Percentiles rank a stretch among this genome's conserved stretches.
Conservation (phyloP, 2,113 vertebrate species). For the Nicator chloris region DNA sequence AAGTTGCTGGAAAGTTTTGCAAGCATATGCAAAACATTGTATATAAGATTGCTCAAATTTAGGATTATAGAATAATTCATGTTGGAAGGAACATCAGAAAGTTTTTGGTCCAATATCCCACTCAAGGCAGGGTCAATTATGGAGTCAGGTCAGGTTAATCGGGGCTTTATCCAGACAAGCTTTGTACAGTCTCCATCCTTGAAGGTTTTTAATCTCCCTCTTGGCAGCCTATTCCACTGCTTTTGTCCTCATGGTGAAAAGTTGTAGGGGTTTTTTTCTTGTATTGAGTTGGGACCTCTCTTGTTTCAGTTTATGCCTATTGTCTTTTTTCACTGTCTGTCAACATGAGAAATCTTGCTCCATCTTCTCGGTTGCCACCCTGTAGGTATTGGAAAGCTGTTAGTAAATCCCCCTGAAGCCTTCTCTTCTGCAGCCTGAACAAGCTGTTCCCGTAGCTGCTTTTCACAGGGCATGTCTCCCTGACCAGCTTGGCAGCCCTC, state of each 20-base stretch:
- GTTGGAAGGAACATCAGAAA: background rate
- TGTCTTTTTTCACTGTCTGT: background rate
- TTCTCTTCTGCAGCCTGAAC: background rate
- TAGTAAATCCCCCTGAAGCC: background rate
- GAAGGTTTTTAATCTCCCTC: background rate
- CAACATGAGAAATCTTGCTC: background rate
- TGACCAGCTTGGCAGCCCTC: constrained; percentile 22
- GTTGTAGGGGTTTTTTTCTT: background rate
- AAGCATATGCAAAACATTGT: background rate
- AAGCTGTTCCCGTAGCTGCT: background rate
- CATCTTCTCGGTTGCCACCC: background rate
- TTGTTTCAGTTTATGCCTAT: background rate
- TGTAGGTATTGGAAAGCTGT: background rate
- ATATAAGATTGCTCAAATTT: background rate
- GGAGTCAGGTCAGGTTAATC: background rate
- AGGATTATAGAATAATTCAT: background rate
- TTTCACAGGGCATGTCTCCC: background rate
- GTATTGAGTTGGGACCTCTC: background rate
- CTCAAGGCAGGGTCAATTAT: background rate
- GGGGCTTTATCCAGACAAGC: background rate
- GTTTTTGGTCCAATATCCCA: background rate
- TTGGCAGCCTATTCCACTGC: background rate
- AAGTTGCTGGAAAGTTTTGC: background rate
- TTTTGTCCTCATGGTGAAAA: background rate
- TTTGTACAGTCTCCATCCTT: background rate